Percentiles rank a stretch among this genome's conserved stretches.
Conservation (phyloP, 2,797 vertebrate genomes). For the Eospalax fontanierii region DNA sequence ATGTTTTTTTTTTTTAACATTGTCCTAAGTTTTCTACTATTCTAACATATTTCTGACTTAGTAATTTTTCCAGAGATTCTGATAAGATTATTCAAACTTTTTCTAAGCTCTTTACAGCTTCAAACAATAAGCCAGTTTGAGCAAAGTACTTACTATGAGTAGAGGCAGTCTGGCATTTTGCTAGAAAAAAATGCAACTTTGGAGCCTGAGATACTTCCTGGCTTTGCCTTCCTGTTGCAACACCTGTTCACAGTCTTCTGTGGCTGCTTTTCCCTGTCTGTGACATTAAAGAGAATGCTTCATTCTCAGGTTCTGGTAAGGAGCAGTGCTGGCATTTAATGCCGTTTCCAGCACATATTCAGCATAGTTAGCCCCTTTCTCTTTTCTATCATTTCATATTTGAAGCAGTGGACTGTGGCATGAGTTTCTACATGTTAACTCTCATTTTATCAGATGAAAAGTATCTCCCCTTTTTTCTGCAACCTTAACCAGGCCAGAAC, state of each 20-base stretch:
- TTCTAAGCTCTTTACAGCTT: conserved; percentile 22
- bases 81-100: conserved; percentile 46
- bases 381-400: neutral
- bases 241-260: neutral
- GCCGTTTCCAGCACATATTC: neutral
- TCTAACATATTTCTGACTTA: conserved; percentile 43
- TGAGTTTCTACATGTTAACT: conserved; percentile 8
- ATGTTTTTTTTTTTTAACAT: conserved; percentile 25
- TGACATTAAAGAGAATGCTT: conserved; percentile 35
- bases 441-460: conserved; percentile 30
- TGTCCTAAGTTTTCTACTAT: conserved; percentile 25
- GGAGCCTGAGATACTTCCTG: neutral
- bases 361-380: neutral
- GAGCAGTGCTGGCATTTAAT: neutral
- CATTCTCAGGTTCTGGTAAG: conserved; percentile 45
- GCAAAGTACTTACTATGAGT: conserved; percentile 16
- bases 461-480: conserved; percentile 6
- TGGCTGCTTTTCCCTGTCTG: neutral
- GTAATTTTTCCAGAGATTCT: conserved; percentile 52
- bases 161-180: neutral
- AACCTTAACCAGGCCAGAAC: neutral
- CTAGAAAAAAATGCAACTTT: neutral
- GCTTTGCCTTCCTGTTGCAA: neutral
- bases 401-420: conserved; percentile 26
- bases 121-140: conserved; percentile 54